These are phyloP conservation scores for Alentia gelatinosa DNA, from an alignment of 2,888 invertebrate species.

Conservation along the genomic window DNA sequence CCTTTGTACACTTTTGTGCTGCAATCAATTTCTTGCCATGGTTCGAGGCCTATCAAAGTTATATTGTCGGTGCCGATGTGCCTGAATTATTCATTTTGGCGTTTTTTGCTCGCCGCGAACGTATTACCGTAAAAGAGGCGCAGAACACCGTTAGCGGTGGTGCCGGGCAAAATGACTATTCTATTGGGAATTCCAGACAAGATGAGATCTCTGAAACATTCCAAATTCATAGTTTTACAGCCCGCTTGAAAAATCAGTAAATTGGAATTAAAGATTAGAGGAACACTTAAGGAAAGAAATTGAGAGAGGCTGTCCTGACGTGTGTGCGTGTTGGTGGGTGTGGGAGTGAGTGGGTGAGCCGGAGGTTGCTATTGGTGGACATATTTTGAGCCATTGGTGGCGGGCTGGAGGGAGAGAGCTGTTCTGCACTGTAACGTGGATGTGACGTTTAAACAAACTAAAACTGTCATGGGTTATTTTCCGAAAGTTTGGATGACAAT, in stretches of 20 bases:
- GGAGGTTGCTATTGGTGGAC: not conserved
- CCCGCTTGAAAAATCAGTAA: not conserved
- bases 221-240: not conserved
- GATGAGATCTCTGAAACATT: not conserved
- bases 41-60: constrained; percentile 25
- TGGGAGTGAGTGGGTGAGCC: not conserved
- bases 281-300: not conserved
- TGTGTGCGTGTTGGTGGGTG: not conserved
- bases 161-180: not conserved
- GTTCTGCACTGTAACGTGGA: not conserved
- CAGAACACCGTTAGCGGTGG: not conserved
- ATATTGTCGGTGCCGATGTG: not conserved
- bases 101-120: not conserved
- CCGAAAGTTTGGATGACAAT: not conserved
- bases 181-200: constrained; percentile 10
- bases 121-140: not conserved
- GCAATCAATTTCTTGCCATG: constrained; percentile 14
- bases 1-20: not conserved
- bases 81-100: constrained; percentile 5
- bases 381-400: not conserved
- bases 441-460: not conserved
- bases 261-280: not conserved
- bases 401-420: not conserved
- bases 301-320: no score
- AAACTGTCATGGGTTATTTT: constrained; percentile 15